Evolutionary conservation across 2,888 invertebrate genomes (phyloP).

Genomic region (Hermaeophaga mercurialis): DNA sequence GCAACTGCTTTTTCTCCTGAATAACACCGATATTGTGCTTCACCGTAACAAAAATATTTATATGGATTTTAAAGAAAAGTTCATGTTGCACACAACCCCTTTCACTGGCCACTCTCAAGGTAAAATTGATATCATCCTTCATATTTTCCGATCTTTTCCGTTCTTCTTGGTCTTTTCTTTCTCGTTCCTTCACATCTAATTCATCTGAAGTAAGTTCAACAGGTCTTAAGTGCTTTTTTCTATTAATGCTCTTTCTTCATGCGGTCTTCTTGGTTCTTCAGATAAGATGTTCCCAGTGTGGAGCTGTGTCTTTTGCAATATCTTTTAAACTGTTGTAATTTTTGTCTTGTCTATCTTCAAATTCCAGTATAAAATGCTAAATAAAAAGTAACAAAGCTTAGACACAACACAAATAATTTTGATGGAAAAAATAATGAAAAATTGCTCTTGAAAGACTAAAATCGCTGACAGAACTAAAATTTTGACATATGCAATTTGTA

Average conservation of each 20-base stretch:
- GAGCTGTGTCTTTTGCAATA: conserved; percentile 34
- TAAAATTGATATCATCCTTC: conserved; percentile 36
- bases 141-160: conserved; percentile 34
- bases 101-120: conserved; percentile 27
- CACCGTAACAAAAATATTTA: conserved; percentile 43
- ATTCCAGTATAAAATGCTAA: too few species aligned
- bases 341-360: too few species aligned
- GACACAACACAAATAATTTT: too few species aligned
- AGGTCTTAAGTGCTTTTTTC: conserved; percentile 28
- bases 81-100: conserved; percentile 35
- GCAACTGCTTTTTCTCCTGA: conserved; percentile 45
- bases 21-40: conserved; percentile 29
- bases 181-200: conserved; percentile 38
- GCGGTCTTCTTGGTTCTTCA: conserved; percentile 38
- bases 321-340: too few species aligned
- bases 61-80: conserved; percentile 43
- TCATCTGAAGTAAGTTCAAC: conserved; percentile 40
- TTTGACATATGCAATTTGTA: too few species aligned
- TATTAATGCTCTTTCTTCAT: conserved; percentile 32
- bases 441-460: too few species aligned
- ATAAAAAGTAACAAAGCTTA: too few species aligned
- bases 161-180: conserved; percentile 31
- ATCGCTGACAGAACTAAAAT: too few species aligned
- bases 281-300: conserved; percentile 39
- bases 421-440: too few species aligned